Evolutionary conservation across 2,888 invertebrate genomes (phyloP), one percentile per base, ranked within the genome.

Genomic region (Sipha maydis): DNA sequence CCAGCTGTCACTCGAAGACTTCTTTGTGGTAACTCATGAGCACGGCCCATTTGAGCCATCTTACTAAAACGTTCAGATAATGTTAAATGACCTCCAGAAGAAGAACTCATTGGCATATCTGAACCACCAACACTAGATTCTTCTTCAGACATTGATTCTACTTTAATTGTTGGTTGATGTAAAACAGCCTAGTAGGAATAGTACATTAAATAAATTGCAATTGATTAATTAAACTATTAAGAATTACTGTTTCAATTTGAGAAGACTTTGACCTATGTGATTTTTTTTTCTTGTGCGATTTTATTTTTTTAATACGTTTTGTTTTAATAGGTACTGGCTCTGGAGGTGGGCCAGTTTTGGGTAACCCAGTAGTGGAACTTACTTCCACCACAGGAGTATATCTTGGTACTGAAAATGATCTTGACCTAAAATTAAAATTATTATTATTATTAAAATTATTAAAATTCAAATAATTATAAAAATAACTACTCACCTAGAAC

Each of bases 21-120:
- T 89, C 96, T 93, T 91, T 96, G 96, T 91, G 97, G 95, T 84
- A 96, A 95, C n/a, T 95, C 94, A 21, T 97, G 93, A 92, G 97
- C 97, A 5, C 96, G 95, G 90, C 96, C 96, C 96, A 97, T 97
- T 91, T 97, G 97, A 38, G 97, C 97, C 95, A 97, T 96, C 93
- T 97, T 97, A 90, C 97, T 97, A 92, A 97, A 97, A 38, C 93
- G 94, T 92, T 97, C 97, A 0, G 97, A 97, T 25, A 97, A 93
- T 0, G 97, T 97, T 91, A 97, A 92, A 89, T 95, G 94, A 84
- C 92, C 92, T n/a, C 90, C 90, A 56, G 90, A 90, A 41, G 90
- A 90, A 21, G 90, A 90, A 89, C 90, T 90, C 82, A 88, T 88
- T n/a, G 88, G 88, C 88, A 88, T 88, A 48, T 88, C 88, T 67